Base-by-base conservation (phyloP, 2,888 invertebrate genomes). In the Acanthacorydalis orientalis region DNA sequence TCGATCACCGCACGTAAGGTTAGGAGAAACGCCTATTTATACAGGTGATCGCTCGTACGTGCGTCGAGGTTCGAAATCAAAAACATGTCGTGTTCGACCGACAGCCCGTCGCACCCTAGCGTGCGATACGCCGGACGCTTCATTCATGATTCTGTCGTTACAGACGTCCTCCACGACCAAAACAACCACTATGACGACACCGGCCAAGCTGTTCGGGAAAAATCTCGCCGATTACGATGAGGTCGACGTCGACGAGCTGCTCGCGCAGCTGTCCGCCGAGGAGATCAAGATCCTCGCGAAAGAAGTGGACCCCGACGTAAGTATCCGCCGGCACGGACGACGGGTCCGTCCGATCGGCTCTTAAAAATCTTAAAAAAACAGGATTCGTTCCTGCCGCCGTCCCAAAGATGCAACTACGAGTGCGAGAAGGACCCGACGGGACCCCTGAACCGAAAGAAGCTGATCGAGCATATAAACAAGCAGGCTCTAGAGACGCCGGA, bases 291-390 rank as follows among this genome's bases (percentile, higher is more conserved):
- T 96, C 68, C 75, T 98, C 60, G 93, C 96, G 60, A 92, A 92
- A 73, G 96, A 98, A 77, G 95, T 96, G 57, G 98, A 98, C 74
- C 98, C 98, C 54, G 98, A 98, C 75, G 96, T 96, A 72, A 88
- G 89, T 81, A 60, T 23, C 46, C 32, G 37, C 37, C 11, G 31
- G 37, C 51, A 23, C 34, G 39, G 23, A n/a, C n/a, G n/a, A n/a
- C n/a, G n/a, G n/a, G n/a, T n/a, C n/a, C n/a, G n/a, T n/a, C n/a
- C n/a, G n/a, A n/a, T n/a, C n/a, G n/a, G n/a, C n/a, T n/a, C n/a
- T n/a, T n/a, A n/a, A n/a, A n/a, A n/a, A n/a, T n/a, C n/a, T n/a
- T n/a, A n/a, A n/a, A n/a, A n/a, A n/a, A n/a, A n/a, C n/a, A 97
- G 97, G 97, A 98, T 71, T 85, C 88, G 61, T 83, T 95, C 69